Evolutionary conservation across 2,797 vertebrate genomes (phyloP).

Genomic region (Pangasius djambal): DNA sequence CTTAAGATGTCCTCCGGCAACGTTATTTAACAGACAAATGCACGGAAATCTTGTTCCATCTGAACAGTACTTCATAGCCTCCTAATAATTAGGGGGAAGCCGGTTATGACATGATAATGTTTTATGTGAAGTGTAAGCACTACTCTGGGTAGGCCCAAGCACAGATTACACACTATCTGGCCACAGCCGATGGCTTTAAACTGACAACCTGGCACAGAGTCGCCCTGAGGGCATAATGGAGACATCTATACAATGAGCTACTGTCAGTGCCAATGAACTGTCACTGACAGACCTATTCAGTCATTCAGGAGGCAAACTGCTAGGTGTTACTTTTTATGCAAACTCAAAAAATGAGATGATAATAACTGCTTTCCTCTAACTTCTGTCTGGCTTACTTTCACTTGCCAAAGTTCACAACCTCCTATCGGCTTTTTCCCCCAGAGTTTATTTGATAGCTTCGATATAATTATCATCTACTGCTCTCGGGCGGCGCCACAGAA

Average conservation of each 20-base stretch:
- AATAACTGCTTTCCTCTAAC: neutral
- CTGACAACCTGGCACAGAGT: slow-evolving; percentile 18
- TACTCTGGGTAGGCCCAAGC: neutral
- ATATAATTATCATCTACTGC: neutral
- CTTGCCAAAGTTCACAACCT: neutral
- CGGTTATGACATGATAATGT: slow-evolving; percentile 15
- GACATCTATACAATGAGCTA: slow-evolving; percentile 16
- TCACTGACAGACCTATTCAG: slow-evolving; percentile 1
- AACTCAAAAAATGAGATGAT: neutral
- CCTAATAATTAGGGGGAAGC: neutral
- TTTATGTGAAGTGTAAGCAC: slow-evolving; percentile 17
- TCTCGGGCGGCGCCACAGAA: too few species aligned
- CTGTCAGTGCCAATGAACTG: slow-evolving; percentile 11
- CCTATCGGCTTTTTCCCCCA: neutral
- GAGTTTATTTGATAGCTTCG: neutral
- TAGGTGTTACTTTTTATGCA: neutral
- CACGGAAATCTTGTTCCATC: neutral
- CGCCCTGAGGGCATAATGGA: slow-evolving; percentile 19
- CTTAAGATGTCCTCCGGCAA: neutral
- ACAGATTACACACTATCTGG: slow-evolving; percentile 30
- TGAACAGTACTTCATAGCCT: neutral
- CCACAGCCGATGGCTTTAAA: slow-evolving; percentile 9
- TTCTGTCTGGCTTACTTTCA: neutral
- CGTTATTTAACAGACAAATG: neutral
- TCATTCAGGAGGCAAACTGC: slow-evolving; percentile 1